Evolutionary conservation across 2,888 invertebrate genomes (phyloP).

Genomic region (Eudemis profundana): DNA sequence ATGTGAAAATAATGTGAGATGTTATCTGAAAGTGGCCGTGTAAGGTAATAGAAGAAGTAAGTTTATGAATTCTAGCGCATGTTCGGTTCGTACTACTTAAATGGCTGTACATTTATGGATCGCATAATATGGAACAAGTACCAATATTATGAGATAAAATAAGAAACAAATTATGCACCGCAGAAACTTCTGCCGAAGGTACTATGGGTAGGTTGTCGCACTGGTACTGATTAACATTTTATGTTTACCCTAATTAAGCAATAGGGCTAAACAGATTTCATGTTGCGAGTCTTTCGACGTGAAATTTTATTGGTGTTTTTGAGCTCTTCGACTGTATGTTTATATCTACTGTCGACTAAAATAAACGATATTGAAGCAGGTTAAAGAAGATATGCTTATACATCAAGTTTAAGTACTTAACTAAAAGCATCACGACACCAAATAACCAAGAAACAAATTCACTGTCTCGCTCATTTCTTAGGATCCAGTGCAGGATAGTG

Average conservation of each 20-base stretch:
- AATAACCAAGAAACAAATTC: background rate
- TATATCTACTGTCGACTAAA: too few species aligned
- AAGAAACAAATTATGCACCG: too few species aligned
- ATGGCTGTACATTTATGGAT: conserved; percentile 9
- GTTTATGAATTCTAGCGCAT: conserved; percentile 35
- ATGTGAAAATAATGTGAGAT: conserved; percentile 77
- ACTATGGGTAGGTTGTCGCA: too few species aligned
- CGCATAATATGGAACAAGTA: background rate
- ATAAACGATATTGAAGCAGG: too few species aligned
- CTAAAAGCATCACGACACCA: background rate
- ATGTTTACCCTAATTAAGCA: too few species aligned
- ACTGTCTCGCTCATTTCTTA: background rate
- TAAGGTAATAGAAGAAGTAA: conserved; percentile 32
- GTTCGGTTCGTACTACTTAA: conserved; percentile 13
- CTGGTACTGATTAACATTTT: too few species aligned
- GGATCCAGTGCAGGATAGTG: background rate
- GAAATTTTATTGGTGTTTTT: too few species aligned
- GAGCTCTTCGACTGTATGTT: too few species aligned
- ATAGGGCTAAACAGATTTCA: too few species aligned
- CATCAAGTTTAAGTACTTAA: background rate
- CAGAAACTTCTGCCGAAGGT: too few species aligned
- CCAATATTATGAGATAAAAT: background rate
- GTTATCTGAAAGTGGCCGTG: conserved; percentile 61
- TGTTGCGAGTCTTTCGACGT: too few species aligned
- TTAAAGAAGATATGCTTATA: background rate